These are phyloP conservation scores for Amblyteles armatorius DNA, from an alignment of 2,888 invertebrate genomes.

Conservation along the genomic window DNA sequence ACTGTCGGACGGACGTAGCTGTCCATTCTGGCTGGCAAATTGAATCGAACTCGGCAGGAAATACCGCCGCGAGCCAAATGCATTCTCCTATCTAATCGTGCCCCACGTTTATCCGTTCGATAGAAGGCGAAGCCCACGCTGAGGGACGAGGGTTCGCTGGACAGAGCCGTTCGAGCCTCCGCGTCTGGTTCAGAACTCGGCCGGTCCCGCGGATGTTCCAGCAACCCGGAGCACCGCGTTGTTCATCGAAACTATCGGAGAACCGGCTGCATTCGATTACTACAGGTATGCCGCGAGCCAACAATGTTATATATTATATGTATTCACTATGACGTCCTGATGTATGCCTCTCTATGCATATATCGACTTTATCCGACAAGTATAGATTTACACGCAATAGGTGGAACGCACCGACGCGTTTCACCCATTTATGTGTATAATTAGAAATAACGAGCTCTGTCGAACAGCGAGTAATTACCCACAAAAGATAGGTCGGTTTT, in stretches of 20 bases:
- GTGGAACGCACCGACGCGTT: constrained; percentile 22
- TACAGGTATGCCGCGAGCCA: constrained; percentile 4
- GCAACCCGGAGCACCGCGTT: constrained; percentile 12
- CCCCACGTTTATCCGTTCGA: constrained; percentile 74
- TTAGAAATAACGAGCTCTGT: constrained; percentile 26
- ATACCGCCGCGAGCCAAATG: constrained; percentile 74
- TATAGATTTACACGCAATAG: constrained; percentile 17
- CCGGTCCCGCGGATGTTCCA: constrained; percentile 25
- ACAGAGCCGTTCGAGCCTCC: constrained; percentile 26
- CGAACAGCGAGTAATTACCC: constrained; percentile 9
- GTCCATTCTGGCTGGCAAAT: constrained; percentile 75
- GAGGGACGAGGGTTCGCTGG: constrained; percentile 30
- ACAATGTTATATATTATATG: constrained; percentile 2
- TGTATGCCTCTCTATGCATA: constrained; percentile 4
- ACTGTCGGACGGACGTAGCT: constrained; percentile 61
- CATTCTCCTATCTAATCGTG: constrained; percentile 77
- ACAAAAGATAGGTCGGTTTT: constrained; percentile 6
- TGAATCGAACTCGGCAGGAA: constrained; percentile 77
- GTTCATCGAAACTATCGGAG: constrained; percentile 34
- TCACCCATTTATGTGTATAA: constrained; percentile 15
- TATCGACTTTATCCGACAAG: constrained; percentile 16
- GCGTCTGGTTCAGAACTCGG: constrained; percentile 7
- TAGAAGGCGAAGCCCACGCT: constrained; percentile 63
- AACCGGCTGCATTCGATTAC: constrained; percentile 24
- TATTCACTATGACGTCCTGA: background rate